Evolutionary conservation across 2,797 vertebrate species (phyloP).

Genomic region (Sebastes goodei): DNA sequence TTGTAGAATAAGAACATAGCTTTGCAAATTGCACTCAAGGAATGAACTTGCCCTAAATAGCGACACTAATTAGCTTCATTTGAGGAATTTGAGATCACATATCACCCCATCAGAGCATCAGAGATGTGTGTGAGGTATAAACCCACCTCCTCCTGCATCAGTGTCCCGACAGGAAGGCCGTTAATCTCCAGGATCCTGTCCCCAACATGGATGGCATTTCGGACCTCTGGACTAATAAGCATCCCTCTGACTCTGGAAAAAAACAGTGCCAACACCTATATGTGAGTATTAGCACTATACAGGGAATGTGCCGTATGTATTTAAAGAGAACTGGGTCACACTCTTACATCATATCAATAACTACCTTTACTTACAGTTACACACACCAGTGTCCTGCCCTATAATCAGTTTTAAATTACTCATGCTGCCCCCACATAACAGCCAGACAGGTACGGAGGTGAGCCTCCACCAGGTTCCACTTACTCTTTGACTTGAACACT

Average conservation of each 20-base stretch:
- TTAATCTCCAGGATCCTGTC: slow-evolving; percentile 98
- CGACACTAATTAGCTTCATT: neutral
- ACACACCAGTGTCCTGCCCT: slow-evolving; percentile 11
- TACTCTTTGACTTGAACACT: slow-evolving; percentile 95
- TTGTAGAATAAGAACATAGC: slow-evolving; percentile 11
- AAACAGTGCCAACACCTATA: slow-evolving; percentile 9
- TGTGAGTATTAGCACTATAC: neutral
- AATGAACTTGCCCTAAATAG: neutral
- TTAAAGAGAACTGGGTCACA: neutral
- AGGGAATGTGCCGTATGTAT: neutral
- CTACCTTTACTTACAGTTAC: neutral
- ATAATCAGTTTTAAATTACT: slow-evolving; percentile 50
- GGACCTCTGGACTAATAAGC: slow-evolving; percentile 93
- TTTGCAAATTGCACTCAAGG: slow-evolving; percentile 8
- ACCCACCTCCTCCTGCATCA: slow-evolving; percentile 91
- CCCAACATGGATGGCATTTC: slow-evolving; percentile 93
- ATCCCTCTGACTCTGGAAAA: slow-evolving; percentile 89
- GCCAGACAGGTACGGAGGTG: neutral
- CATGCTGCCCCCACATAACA: slow-evolving; percentile 10
- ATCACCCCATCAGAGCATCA: neutral
- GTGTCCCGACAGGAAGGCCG: slow-evolving; percentile 87
- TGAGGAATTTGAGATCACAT: neutral
- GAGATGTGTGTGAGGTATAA: neutral
- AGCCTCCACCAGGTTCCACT: slow-evolving; percentile 72
- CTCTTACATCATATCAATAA: neutral